These are phyloP conservation scores for Drosophila parvula DNA, from an alignment of 1,140 invertebrate genomes.

Conservation along the genomic window DNA sequence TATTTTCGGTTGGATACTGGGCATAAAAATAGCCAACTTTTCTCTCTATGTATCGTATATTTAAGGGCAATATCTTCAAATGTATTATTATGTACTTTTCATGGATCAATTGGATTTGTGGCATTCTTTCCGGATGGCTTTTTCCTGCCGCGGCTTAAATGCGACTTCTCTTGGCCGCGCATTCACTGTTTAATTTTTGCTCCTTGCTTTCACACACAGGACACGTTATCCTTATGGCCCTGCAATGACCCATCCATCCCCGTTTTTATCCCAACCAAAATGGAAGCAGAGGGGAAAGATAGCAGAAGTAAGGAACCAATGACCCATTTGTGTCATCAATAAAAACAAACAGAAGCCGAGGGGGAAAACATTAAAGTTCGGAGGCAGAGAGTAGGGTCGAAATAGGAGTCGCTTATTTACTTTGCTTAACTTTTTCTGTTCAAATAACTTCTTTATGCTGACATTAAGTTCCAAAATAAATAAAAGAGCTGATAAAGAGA, in stretches of 20 bases:
- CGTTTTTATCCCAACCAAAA: neutral
- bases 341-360: constrained; percentile 58
- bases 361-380: constrained; percentile 1
- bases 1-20: no score
- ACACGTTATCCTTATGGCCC: constrained; percentile 23
- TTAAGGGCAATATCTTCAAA: constrained; percentile 10
- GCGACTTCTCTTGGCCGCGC: neutral
- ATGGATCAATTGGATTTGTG: constrained; percentile 51
- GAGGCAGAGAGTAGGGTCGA: neutral
- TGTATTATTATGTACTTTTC: constrained; percentile 21
- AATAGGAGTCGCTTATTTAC: constrained; percentile 27
- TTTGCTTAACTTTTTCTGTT: constrained; percentile 1
- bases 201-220: neutral
- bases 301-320: constrained; percentile 45
- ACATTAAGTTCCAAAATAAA: neutral
- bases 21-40: no score
- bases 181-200: constrained; percentile 6
- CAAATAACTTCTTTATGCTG: neutral
- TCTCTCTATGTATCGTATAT: neutral
- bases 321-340: constrained; percentile 66
- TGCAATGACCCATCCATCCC: constrained; percentile 8
- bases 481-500: no score
- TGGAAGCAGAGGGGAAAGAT: neutral
- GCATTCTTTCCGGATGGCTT: neutral
- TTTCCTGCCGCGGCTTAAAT: neutral